Base-by-base conservation (phyloP, 2,888 invertebrate species). In the Anthophora plumipes region DNA sequence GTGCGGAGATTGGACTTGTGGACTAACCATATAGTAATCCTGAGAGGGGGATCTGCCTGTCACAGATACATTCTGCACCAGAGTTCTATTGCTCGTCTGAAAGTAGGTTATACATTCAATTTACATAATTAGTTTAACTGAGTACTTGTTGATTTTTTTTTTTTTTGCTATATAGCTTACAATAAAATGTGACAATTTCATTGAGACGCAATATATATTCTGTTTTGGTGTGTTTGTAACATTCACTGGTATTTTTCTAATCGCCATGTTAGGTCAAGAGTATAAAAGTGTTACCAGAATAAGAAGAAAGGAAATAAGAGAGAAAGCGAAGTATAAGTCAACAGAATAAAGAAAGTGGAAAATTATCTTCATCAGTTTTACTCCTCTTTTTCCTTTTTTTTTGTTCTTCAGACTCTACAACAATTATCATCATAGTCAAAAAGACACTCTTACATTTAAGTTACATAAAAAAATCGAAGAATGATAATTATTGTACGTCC, bases 61-160 rank as follows among this genome's bases (percentile, higher is more conserved):
- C 93, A 93, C 93, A 93, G 93, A 93, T 93, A 93, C 93, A 93
- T 93, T 93, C 93, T 93, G 93, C 93, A 93, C 93, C 93, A 93
- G 93, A 93, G 93, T 92, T 93, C 93, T 93, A 93, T 93, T 93
- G 93, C 93, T 93, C 93, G 93, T 93, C 93, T 93, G 93, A 93
- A 93, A 93, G 92, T 93, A 93, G 93, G 93, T 93, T 91, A 93
- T 91, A 93, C 89, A 93, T 93, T 92, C 92, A 93, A 90, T 93
- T 92, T 91, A 91, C 88, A 91, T 91, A 85, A 90, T 91, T 90
- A 92, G 89, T 89, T 90, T 86, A 77, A 75, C 67, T 46, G 67
- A 39, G 55, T 55, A 37, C 50, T 50, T 67, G 54, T 79, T 20
- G 57, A 25, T 68, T 22, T 55, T 20, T n/a, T 54, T 14, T 52